Percentiles rank a stretch among this genome's conserved stretches.
Evolutionary conservation across 2,888 invertebrate species (phyloP).

Genomic region (Orthosia cruda): DNA sequence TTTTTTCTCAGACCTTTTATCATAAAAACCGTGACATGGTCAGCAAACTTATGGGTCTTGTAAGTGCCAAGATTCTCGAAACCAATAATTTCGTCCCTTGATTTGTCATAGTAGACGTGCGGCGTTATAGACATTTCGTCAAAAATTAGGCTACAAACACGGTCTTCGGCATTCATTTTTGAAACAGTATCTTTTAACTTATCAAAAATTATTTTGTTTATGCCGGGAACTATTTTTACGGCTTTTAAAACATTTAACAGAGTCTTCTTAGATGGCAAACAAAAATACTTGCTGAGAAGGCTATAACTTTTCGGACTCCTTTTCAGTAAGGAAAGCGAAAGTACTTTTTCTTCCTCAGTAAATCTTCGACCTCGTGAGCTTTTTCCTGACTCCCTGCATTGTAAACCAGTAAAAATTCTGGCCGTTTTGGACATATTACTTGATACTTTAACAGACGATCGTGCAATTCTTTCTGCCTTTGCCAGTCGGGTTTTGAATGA

Average conservation of each 20-base stretch:
- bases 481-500: slow-evolving; percentile 1
- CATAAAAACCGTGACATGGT: slow-evolving; percentile 4
- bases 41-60: slow-evolving; percentile 11
- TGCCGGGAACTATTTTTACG: neutral
- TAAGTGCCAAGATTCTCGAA: slow-evolving; percentile 4
- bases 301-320: slow-evolving; percentile 4
- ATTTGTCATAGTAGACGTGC: slow-evolving; percentile 1
- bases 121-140: slow-evolving; percentile 8
- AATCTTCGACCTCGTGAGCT: neutral
- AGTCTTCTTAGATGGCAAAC: slow-evolving; percentile 4
- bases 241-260: slow-evolving; percentile 5
- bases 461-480: slow-evolving; percentile 1
- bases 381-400: slow-evolving; percentile 4
- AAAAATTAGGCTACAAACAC: slow-evolving; percentile 2
- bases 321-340: slow-evolving; percentile 2
- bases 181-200: neutral
- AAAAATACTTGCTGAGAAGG: slow-evolving; percentile 15
- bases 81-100: slow-evolving; percentile 1
- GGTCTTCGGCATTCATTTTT: slow-evolving; percentile 1
- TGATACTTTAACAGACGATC: neutral
- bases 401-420: slow-evolving; percentile 9
- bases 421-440: neutral
- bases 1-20: neutral
- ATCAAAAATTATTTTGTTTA: slow-evolving; percentile 1
- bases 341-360: neutral